Evolutionary conservation across 2,113 vertebrate genomes (phyloP).

Genomic region (Etheostoma spectabile): DNA sequence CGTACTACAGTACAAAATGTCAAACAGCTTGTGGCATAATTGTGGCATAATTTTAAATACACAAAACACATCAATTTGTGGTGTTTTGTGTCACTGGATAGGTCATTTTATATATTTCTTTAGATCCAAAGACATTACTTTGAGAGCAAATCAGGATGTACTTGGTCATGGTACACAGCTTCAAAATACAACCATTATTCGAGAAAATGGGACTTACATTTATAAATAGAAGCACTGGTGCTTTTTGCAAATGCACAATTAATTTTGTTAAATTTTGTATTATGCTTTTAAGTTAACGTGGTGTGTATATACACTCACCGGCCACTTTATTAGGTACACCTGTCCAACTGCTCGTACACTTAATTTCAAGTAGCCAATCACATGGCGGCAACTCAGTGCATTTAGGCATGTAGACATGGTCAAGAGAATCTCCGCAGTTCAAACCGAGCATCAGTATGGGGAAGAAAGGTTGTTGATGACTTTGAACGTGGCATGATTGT

Average conservation of each 20-base stretch:
- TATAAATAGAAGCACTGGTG: background rate
- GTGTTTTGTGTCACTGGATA: constrained; percentile 1
- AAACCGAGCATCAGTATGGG: too few species aligned
- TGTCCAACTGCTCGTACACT: too few species aligned
- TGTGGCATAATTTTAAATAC: constrained; percentile 16
- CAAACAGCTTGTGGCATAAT: too few species aligned
- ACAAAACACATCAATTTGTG: background rate
- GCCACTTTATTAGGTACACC: too few species aligned
- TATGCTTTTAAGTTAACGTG: background rate
- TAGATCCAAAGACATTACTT: background rate
- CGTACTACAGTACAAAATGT: background rate
- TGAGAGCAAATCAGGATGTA: background rate
- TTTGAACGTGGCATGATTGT: too few species aligned
- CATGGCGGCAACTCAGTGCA: too few species aligned
- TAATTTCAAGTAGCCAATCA: too few species aligned
- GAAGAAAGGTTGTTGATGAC: too few species aligned
- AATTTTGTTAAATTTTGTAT: background rate
- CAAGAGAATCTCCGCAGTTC: too few species aligned
- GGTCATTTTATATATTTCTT: background rate
- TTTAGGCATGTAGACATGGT: too few species aligned
- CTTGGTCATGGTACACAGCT: background rate
- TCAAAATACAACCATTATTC: background rate
- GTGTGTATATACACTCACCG: too few species aligned
- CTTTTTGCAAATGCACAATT: background rate
- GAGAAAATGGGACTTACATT: background rate